These are phyloP conservation scores for Medauroidea extradentata DNA, from an alignment of 1,140 invertebrate genomes.

Conservation along the genomic window DNA sequence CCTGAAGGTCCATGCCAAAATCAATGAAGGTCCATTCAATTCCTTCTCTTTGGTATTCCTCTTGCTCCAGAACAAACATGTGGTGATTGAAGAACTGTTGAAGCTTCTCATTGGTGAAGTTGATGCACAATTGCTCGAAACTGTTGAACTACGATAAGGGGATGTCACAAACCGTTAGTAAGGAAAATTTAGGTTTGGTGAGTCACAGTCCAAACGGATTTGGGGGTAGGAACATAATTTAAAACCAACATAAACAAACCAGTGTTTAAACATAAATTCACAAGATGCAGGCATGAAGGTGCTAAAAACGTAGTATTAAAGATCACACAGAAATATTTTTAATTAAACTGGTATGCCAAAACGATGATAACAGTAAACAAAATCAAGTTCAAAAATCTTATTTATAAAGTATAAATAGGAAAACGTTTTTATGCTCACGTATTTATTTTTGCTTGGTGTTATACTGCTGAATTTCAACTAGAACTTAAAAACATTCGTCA, in stretches of 20 bases:
- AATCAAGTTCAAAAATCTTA: too few species aligned
- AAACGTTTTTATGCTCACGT: too few species aligned
- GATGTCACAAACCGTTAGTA: too few species aligned
- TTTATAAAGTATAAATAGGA: too few species aligned
- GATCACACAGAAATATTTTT: background rate
- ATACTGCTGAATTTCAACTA: too few species aligned
- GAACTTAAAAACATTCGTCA: too few species aligned
- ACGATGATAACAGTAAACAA: too few species aligned
- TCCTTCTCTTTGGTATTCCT: slow-evolving; percentile 89
- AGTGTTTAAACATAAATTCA: background rate
- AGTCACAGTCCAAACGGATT: background rate
- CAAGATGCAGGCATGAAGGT: background rate
- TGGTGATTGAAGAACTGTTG: slow-evolving; percentile 97
- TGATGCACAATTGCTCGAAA: slow-evolving; percentile 96
- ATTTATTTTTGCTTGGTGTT: too few species aligned
- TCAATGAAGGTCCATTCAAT: slow-evolving; percentile 91
- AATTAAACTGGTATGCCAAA: background rate
- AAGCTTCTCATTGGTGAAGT: slow-evolving; percentile 94
- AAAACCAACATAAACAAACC: too few species aligned
- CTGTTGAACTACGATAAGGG: slow-evolving; percentile 69
- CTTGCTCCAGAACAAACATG: slow-evolving; percentile 96
- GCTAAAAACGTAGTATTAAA: background rate
- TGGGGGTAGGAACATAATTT: background rate
- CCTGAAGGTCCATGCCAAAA: slow-evolving; percentile 90
- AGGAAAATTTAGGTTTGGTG: too few species aligned